Evolutionary conservation across 2,113 vertebrate species (phyloP), one percentile per base, ranked within the genome.

Genomic region (Vireo altiloquus): DNA sequence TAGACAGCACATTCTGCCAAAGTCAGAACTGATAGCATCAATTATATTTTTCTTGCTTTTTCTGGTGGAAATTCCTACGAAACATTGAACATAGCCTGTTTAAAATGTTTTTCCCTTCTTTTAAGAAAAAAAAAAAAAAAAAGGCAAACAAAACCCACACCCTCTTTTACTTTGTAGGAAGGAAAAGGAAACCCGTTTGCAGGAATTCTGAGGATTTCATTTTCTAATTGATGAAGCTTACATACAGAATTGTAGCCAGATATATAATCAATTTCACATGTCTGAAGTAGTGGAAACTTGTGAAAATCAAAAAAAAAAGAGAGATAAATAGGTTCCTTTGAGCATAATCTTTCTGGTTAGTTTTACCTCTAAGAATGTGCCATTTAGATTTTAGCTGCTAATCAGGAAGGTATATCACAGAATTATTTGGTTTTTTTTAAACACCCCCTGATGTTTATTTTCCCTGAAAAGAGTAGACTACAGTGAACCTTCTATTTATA

Each of bases 401-500:
- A 95, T 95, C 75, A 81, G 52, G 65, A 83, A 91, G 52, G 78
- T 92, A 94, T 68, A 66, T 76, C 42, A 90, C 21, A 56, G 74
- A 69, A 61, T 68, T 82, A 68, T 49, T 49, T 69, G 47, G 7
- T 2, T 1, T 79, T 13, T 66, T 94, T 88, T 35, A 82, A 96
- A 59, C 21, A 86, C 40, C 19, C 50, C 39, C 42, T 57, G 64
- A 80, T 89, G 63, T 95, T 91, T 96, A 96, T 95, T 80, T 87
- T 66, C 54, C 46, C 77, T 92, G 68, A 94, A 96, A 87, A 95
- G 14, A 81, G 86, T 42, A 83, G 68, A 74, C 87, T 92, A 95
- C 80, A 95, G 78, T 93, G 87, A 96, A 70, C 66, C 80, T 97
- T 97, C 83, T 97, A 94, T 96, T 97, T 96, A 94, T 91, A 69